Percentiles rank a stretch among this genome's conserved stretches.
Conservation (phyloP, 2,113 vertebrate genomes). For the Pundamilia nyererei region DNA sequence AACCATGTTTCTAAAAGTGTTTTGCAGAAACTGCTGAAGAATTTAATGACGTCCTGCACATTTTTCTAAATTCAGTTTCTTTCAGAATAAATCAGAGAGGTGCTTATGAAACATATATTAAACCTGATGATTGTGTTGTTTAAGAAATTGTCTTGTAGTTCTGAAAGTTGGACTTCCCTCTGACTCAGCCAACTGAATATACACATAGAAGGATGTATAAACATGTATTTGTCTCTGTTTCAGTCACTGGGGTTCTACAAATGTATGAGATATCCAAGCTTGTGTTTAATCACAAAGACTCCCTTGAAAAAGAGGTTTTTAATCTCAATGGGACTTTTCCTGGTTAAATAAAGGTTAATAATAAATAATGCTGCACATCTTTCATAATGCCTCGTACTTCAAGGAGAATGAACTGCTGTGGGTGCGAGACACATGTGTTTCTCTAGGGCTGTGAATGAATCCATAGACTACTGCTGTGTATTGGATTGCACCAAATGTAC, state of each 20-base stretch:
- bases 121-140: background rate
- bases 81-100: background rate
- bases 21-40: background rate
- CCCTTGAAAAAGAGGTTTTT: no score
- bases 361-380: background rate
- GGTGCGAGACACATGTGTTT: background rate
- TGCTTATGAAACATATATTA: background rate
- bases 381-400: background rate
- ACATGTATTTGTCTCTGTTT: background rate
- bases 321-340: no score
- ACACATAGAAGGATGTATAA: background rate
- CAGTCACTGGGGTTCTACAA: background rate
- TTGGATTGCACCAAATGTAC: slow-evolving; percentile 25
- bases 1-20: slow-evolving; percentile 2
- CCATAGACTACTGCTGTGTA: slow-evolving; percentile 12
- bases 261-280: background rate
- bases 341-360: no score
- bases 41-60: background rate
- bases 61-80: background rate
- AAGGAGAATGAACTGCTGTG: background rate
- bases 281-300: background rate
- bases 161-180: background rate
- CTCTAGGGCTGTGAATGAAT: background rate
- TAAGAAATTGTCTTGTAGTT: background rate
- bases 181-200: background rate